These are phyloP conservation scores for Byasa hedistus DNA, from an alignment of 2,888 invertebrate genomes.

Conservation along the genomic window DNA sequence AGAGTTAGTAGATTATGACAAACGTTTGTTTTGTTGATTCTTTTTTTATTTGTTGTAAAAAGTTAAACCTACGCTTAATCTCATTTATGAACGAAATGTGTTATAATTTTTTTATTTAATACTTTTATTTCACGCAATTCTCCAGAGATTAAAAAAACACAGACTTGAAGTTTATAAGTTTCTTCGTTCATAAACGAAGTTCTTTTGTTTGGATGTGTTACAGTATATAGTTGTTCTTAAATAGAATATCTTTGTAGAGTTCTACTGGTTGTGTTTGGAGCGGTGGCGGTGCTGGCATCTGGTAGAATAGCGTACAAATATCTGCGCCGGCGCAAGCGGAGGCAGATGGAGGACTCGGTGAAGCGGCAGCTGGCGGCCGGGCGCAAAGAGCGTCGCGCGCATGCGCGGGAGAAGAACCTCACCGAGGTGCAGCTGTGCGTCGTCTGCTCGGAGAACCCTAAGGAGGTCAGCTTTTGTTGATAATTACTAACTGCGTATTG, in stretches of 20 bases:
- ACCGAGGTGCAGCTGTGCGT: conserved; percentile 86
- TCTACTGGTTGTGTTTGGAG: conserved; percentile 77
- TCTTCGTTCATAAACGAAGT: too few species aligned
- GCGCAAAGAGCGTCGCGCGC: conserved; percentile 83
- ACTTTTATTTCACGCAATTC: too few species aligned
- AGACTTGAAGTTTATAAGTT: too few species aligned
- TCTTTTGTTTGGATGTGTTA: background rate
- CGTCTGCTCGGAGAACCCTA: conserved; percentile 91
- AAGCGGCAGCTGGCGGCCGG: conserved; percentile 83
- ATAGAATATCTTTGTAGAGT: conserved; percentile 55
- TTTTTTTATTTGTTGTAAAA: too few species aligned
- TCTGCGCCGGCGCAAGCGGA: conserved; percentile 69
- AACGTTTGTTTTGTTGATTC: too few species aligned
- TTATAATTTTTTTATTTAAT: too few species aligned
- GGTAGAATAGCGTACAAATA: conserved; percentile 78
- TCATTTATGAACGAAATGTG: too few species aligned
- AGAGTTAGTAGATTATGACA: too few species aligned
- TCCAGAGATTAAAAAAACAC: too few species aligned
- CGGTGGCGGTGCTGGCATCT: conserved; percentile 75
- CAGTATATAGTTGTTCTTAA: background rate
- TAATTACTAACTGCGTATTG: background rate
- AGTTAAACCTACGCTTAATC: too few species aligned
- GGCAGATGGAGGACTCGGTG: conserved; percentile 78
- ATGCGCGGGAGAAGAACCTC: conserved; percentile 82
- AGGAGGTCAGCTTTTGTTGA: conserved; percentile 79